A percentile compares a stretch with the other conserved stretches of the same genome.
Evolutionary conservation across 2,888 invertebrate genomes (phyloP).

Genomic region (Lochmaea capreae): DNA sequence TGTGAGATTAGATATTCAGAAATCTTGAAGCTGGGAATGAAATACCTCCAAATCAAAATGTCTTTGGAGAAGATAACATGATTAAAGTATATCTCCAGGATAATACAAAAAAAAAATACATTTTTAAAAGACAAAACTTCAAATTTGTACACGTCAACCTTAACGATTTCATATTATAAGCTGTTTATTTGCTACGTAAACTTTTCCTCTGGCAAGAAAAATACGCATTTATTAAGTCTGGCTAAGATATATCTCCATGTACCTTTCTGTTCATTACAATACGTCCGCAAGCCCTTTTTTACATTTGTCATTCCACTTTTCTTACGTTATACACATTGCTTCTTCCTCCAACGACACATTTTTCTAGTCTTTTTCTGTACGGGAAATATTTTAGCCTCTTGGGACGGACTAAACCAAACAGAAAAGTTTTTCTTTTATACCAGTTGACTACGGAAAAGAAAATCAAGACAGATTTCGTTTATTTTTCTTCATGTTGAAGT

Average conservation of each 20-base stretch:
- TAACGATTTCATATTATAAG: conserved; percentile 27
- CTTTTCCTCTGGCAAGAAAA: conserved; percentile 43
- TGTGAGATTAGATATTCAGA: too few relatives aligned
- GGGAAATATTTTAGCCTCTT: conserved; percentile 56
- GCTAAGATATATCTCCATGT: conserved; percentile 57
- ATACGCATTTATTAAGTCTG: conserved; percentile 57
- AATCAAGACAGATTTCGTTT: conserved; percentile 34
- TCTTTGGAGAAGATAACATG: too few relatives aligned
- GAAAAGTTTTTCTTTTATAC: conserved; percentile 32
- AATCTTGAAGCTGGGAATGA: too few relatives aligned
- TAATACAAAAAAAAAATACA: too few relatives aligned
- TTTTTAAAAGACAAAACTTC: conserved; percentile 9
- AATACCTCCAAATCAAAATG: too few relatives aligned
- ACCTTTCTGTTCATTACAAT: conserved; percentile 59
- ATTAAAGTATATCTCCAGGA: too few relatives aligned
- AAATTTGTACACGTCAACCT: conserved; percentile 13
- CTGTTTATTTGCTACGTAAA: conserved; percentile 33
- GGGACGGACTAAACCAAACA: conserved; percentile 45
- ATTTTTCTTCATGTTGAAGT: conserved; percentile 21
- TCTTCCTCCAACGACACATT: conserved; percentile 59
- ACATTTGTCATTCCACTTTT: conserved; percentile 58
- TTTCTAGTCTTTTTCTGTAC: conserved; percentile 57
- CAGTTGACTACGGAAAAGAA: conserved; percentile 28
- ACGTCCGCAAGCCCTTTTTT: conserved; percentile 55
- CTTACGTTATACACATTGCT: conserved; percentile 60